phyloP scores from a whole-genome alignment of 2,888 invertebrate species.

The Chymomyza caudatula region DNA sequence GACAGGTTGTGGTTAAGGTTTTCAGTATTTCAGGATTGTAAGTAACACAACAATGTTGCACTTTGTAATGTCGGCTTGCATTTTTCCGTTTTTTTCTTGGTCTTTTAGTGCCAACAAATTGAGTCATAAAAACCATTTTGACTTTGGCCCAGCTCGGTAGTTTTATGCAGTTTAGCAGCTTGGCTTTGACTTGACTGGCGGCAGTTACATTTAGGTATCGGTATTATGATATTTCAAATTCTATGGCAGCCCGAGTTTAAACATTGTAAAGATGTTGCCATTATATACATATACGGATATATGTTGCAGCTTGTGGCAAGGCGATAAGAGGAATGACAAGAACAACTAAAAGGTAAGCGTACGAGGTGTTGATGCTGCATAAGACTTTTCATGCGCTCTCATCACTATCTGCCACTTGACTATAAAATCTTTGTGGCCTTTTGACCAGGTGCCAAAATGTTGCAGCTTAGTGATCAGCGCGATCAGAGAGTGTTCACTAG shows the following conservation, averaged over 20 bases:
- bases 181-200: background rate
- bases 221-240: background rate
- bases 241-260: background rate
- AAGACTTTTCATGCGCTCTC: conserved; percentile 34
- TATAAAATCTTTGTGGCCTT: conserved; percentile 32
- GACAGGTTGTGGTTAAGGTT: conserved; percentile 18
- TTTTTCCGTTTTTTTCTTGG: background rate
- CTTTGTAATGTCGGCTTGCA: conserved; percentile 41
- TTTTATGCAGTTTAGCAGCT: background rate
- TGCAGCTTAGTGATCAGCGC: conserved; percentile 9
- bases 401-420: conserved; percentile 11
- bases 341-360: conserved; percentile 6
- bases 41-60: conserved; percentile 60
- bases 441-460: conserved; percentile 52
- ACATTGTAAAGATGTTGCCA: background rate
- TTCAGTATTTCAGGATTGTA: background rate
- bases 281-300: no score
- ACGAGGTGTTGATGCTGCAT: conserved; percentile 59
- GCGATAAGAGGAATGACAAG: conserved; percentile 21
- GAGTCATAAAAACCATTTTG: conserved; percentile 69
- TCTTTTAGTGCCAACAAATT: conserved; percentile 65
- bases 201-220: background rate
- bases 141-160: conserved; percentile 30
- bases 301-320: background rate
- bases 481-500: background rate